Evolutionary conservation across 2,113 vertebrate genomes (phyloP), one percentile per base, ranked within the genome.

Genomic region (Salvelinus sp.): DNA sequence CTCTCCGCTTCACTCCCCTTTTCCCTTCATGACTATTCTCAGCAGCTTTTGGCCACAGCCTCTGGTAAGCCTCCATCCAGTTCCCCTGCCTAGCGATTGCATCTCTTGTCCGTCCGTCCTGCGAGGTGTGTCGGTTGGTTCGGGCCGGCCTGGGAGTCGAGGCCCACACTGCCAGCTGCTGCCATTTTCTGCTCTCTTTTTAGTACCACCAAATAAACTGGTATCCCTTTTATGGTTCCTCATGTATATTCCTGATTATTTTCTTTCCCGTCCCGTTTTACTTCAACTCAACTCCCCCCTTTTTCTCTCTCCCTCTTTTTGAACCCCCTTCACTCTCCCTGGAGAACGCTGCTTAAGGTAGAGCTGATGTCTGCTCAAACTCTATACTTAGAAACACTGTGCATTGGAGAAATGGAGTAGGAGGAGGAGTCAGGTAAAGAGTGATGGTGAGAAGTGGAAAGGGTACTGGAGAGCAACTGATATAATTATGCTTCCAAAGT

Each of bases 131-230:
- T 77, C 50, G 1, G 14, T 54, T 54, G 48, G 50, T 18, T 54
- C 79, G 80, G 88, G 83, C 79, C 82, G 79, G 88, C 84, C 79
- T 81, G 83, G 88, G 86, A 22, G 18, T 77, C 84, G 84, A 87
- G 85, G 82, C 81, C 91, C 85, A 88, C 86, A 30, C 88, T 93
- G 94, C 94, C 94, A 94, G 96, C 96, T 95, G 93, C 91, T 93
- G 94, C 94, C 94, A 94, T 96, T 96, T 95, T 93, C 91, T 79
- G 88, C 83, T 80, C 90, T 94, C 94, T 93, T 91, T 93, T 93
- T 95, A 97, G 95, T 88, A 92, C 91, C 92, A 93, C 96, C 96
- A 98, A 97, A 98, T 98, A 97, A 97, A 99, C 95, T 90, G 85
- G 92, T 93, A 94, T 95, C 91, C 93, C 92, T 47, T 86, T 85